Evolutionary conservation across 2,888 invertebrate species (phyloP), one percentile per base, ranked within the genome.

Genomic region (Congeria kusceri): DNA sequence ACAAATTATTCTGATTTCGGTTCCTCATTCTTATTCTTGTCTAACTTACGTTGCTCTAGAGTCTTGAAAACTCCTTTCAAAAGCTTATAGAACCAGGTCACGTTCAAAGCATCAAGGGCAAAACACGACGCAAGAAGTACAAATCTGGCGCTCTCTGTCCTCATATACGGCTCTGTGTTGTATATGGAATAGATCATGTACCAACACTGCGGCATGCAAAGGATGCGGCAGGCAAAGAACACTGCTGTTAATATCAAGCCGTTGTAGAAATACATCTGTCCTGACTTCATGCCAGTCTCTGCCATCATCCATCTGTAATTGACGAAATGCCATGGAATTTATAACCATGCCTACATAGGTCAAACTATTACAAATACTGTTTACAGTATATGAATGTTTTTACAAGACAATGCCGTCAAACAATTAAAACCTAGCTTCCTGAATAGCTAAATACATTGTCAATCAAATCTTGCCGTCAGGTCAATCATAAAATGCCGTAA

Each of bases 31-130:
- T 20, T 53, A 25, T 53, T 53, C 9, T 53, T 53, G n/a, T 53
- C 25, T 23, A 25, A 53, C 9, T 53, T 25, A n/a, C 20, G 23
- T n/a, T 65, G 65, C 18, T 29, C 27, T 27, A 88, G 62, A 7
- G 90, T 86, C 84, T 88, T 91, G 39, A 69, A 63, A 13, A 87
- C 87, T 3, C 92, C 92, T 32, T 76, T 74, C 57, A 85, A 85
- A 56, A 92, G 88, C 80, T 89, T 91, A 73, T 85, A 86, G 77
- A 92, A 91, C 93, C 93, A 93, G 69, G 85, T 88, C 23, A 92
- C 57, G 81, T 93, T 93, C 49, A 92, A 87, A 23, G 87, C 65
- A 74, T 93, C 93, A 7, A 93, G 80, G 32, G 91, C 78, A 58
- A 88, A 58, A 80, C 92, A 92, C 9, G 91, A 87, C 13, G 87